These are phyloP conservation scores for Syrphus vitripennis DNA, from an alignment of 2,888 invertebrate species.

Conservation along the genomic window DNA sequence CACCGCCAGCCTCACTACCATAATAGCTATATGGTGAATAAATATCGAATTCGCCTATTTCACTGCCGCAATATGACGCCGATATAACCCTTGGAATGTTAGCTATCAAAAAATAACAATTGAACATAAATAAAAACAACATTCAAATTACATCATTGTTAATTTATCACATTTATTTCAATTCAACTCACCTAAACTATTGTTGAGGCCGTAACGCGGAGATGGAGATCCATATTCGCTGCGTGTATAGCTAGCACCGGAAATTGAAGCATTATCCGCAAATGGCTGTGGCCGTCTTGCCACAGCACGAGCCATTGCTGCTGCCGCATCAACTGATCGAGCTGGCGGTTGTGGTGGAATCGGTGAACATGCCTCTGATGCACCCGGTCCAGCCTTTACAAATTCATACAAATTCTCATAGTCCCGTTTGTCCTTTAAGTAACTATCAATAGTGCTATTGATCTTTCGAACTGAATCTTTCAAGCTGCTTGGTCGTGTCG, in stretches of 20 bases:
- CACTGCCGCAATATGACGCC: constrained; percentile 91
- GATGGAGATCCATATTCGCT: constrained; percentile 80
- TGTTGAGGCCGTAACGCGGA: constrained; percentile 78
- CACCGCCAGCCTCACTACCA: constrained; percentile 83
- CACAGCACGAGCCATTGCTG: constrained; percentile 74
- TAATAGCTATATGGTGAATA: constrained; percentile 91
- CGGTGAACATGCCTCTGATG: constrained; percentile 70
- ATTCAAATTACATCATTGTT: background rate
- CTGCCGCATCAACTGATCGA: constrained; percentile 76
- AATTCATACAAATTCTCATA: constrained; percentile 79
- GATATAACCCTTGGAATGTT: constrained; percentile 84
- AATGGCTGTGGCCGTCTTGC: constrained; percentile 54
- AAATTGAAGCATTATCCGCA: constrained; percentile 65
- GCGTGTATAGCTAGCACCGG: constrained; percentile 77
- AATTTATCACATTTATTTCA: background rate
- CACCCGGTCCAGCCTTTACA: constrained; percentile 74
- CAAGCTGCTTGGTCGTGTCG: constrained; percentile 77
- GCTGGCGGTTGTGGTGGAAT: constrained; percentile 76
- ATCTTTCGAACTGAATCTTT: constrained; percentile 81
- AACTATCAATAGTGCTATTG: constrained; percentile 80
- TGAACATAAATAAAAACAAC: background rate
- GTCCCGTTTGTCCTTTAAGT: constrained; percentile 80
- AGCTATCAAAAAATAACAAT: constrained; percentile 73
- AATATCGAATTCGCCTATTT: constrained; percentile 90
- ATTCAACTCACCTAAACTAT: constrained; percentile 77